These are phyloP conservation scores for Sesamia nonagrioides DNA, from an alignment of 1,140 invertebrate species.

Conservation along the genomic window DNA sequence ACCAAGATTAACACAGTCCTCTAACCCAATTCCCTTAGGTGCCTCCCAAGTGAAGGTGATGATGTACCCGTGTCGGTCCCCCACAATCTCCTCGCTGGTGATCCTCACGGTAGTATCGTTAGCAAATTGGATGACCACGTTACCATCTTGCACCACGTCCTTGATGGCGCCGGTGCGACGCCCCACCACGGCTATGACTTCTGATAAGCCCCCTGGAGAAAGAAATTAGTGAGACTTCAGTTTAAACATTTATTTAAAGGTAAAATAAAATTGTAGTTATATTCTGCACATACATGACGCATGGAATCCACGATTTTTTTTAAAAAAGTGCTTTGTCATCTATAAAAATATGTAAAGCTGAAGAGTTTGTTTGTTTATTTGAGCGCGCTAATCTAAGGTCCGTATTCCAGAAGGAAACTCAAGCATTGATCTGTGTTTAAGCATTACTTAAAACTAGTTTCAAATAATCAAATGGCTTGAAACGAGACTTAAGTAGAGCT, in stretches of 20 bases:
- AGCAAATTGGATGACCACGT: constrained; percentile 68
- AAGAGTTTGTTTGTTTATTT: too few species aligned
- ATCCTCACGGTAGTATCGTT: constrained; percentile 68
- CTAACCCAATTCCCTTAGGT: constrained; percentile 63
- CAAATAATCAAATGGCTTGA: too few species aligned
- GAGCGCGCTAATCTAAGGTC: too few species aligned
- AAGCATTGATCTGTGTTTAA: too few species aligned
- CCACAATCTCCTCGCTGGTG: constrained; percentile 55
- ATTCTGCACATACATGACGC: background rate
- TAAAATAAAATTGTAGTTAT: background rate
- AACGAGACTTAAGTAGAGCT: too few species aligned
- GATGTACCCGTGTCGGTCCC: constrained; percentile 59
- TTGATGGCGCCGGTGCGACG: constrained; percentile 62
- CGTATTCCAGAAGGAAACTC: too few species aligned
- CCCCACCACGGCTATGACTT: constrained; percentile 69
- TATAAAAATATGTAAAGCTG: too few species aligned
- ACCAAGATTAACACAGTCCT: constrained; percentile 79
- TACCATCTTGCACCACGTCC: constrained; percentile 62
- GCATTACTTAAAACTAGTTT: too few species aligned
- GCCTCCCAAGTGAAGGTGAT: constrained; percentile 72
- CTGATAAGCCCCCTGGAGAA: constrained; percentile 59
- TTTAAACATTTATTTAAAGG: too few species aligned
- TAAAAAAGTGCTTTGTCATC: too few species aligned
- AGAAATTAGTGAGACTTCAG: background rate
- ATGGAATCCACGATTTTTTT: too few species aligned